A percentile compares a stretch with the other conserved stretches of the same genome.
These are phyloP conservation scores for Leptinotarsa juncta DNA, from an alignment of 2,888 invertebrate species.

Conservation along the genomic window DNA sequence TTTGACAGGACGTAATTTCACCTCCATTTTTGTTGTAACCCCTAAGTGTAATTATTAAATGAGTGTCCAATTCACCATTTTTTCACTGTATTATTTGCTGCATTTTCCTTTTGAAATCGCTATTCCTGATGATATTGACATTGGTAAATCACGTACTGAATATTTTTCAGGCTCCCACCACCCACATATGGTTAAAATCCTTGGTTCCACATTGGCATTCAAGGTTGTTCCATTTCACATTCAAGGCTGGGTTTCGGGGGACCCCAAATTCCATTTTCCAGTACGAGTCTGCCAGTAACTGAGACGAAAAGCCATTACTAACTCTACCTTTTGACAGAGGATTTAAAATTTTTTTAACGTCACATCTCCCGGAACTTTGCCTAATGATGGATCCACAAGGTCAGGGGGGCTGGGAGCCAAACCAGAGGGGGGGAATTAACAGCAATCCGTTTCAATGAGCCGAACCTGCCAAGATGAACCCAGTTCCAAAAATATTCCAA, in stretches of 20 bases:
- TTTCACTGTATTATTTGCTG: constrained; percentile 13
- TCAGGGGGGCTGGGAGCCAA: constrained; percentile 20
- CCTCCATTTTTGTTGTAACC: constrained; percentile 13
- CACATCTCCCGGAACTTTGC: constrained; percentile 8
- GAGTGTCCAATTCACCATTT: constrained; percentile 12
- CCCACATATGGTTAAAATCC: constrained; percentile 18
- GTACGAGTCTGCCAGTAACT: constrained; percentile 10
- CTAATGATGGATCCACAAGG: constrained; percentile 16
- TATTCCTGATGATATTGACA: constrained; percentile 3
- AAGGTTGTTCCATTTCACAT: constrained; percentile 11
- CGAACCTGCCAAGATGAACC: background rate
- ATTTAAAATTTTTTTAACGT: background rate
- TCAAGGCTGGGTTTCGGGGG: constrained; percentile 16
- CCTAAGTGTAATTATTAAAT: constrained; percentile 14
- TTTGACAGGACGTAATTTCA: constrained; percentile 10
- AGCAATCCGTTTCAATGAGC: constrained; percentile 17
- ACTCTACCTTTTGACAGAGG: constrained; percentile 9
- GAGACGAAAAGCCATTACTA: constrained; percentile 9
- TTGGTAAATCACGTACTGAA: constrained; percentile 18
- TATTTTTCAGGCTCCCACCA: constrained; percentile 19
- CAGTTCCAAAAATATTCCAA: constrained; percentile 11
- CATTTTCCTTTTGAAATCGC: constrained; percentile 14
- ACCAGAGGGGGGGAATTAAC: constrained; percentile 1
- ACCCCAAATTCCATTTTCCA: constrained; percentile 18
- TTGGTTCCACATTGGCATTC: constrained; percentile 13